Percentiles rank a stretch among this genome's conserved stretches.
Evolutionary conservation across 2,888 invertebrate genomes (phyloP).

Genomic region (Desoria tigrina): DNA sequence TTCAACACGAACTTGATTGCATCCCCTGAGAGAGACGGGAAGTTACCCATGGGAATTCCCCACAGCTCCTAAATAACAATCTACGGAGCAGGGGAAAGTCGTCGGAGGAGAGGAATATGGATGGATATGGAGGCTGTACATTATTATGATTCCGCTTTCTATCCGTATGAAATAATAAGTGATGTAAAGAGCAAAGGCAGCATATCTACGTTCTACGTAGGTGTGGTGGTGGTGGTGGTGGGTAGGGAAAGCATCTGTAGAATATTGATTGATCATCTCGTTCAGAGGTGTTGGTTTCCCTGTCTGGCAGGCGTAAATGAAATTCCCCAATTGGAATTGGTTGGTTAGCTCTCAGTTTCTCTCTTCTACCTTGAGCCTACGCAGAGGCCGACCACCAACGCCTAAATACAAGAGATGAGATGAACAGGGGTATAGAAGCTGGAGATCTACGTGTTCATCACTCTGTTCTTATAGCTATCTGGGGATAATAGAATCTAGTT

Average conservation of each 20-base stretch:
- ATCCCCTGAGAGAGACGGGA: constrained; percentile 32
- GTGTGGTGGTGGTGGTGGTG: background rate
- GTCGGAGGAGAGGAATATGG: constrained; percentile 27
- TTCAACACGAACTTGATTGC: constrained; percentile 41
- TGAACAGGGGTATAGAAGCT: background rate
- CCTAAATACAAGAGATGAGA: background rate
- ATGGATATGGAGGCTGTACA: background rate
- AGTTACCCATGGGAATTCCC: constrained; percentile 1
- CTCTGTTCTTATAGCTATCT: background rate
- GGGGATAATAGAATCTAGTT: constrained; percentile 5
- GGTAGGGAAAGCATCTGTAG: constrained; percentile 21
- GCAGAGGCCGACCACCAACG: background rate
- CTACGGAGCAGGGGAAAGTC: constrained; percentile 18
- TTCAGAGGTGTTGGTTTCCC: constrained; percentile 43
- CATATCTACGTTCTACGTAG: background rate
- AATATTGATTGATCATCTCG: constrained; percentile 46
- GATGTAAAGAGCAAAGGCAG: too few species aligned
- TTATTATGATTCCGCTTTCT: too few species aligned
- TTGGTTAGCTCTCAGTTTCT: constrained; percentile 44
- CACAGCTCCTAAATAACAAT: constrained; percentile 14
- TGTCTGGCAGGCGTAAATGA: constrained; percentile 33
- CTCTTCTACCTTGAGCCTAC: constrained; percentile 6
- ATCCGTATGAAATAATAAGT: too few species aligned
- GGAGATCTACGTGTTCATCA: background rate
- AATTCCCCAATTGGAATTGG: constrained; percentile 44